Base-by-base conservation (phyloP, 2,113 vertebrate species). In the Arvicanthis niloticus region DNA sequence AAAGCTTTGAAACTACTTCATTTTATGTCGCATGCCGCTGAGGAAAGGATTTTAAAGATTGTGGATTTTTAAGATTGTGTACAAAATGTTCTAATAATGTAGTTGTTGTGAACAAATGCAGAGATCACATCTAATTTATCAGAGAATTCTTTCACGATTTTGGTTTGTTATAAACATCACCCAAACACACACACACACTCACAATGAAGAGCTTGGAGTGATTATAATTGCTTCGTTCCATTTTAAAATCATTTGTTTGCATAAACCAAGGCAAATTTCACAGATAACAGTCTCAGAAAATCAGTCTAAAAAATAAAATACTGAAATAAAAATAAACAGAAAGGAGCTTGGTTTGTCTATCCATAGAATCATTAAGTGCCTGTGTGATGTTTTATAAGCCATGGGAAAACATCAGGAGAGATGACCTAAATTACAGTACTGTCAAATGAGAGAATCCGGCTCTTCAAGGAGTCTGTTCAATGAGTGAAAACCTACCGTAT, bases 381-480 rank as follows among this genome's bases (percentile, higher is more conserved):
- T 82, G 45, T 45, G 60, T 31, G 26, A 16, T 53, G 34, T n/a
- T 82, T 68, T 93, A 78, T 88, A 51, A 45, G 51, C 56, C 73
- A 34, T n/a, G 31, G 65, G 70, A 81, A 53, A 31, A n/a, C 7
- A 72, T 89, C 19, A 67, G 60, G 37, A 91, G 67, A 91, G 58
- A 91, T 53, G 8, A 40, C n/a, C n/a, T 51, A 93, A 94, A 78
- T 68, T 45, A 37, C 42, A 31, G 67, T 67, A 51, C 88, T 29
- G 24, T 17, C 75, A 17, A 91, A 53, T 5, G 48, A 72, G 51
- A 96, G 40, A 80, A 86, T 42, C 65, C 78, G 81, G 77, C 92
- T 90, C 88, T 53, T 37, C 90, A 91, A 81, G 88, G 81, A 91
- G 60, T 51, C 94, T 94, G 73, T 92, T 87, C 94, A 88, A 1